Conservation (phyloP, 2,797 vertebrate species). For the Pseudomugil gertrudae region DNA sequence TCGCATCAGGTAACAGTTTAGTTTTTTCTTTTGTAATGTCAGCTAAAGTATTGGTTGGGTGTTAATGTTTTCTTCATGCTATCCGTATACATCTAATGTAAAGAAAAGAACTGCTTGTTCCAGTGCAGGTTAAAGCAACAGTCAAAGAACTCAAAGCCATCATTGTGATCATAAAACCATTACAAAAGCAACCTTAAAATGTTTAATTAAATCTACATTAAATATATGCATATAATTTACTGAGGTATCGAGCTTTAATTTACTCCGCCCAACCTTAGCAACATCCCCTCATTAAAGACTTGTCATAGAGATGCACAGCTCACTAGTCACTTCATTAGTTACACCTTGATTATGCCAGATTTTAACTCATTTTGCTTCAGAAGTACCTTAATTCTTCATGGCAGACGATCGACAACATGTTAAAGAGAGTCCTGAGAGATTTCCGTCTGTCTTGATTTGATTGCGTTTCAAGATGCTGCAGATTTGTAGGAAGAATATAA, state of each 20-base stretch:
- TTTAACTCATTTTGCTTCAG: background rate
- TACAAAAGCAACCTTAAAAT: no score
- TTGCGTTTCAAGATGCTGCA: background rate
- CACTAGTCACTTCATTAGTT: background rate
- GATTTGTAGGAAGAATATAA: constrained; percentile 4
- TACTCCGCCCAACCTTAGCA: background rate
- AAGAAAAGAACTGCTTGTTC: background rate
- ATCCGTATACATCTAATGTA: background rate
- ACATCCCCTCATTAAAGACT: background rate
- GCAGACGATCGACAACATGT: background rate
- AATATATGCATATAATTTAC: background rate
- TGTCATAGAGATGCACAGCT: background rate
- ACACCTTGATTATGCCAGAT: background rate
- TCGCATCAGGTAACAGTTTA: constrained; percentile 15
- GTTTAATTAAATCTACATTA: background rate
- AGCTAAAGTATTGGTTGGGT: background rate
- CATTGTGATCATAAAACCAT: no score
- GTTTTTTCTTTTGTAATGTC: background rate
- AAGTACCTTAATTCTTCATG: background rate
- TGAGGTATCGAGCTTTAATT: background rate
- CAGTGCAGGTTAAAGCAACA: no score
- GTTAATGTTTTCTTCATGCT: background rate
- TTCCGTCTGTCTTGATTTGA: background rate
- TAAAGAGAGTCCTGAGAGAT: background rate
- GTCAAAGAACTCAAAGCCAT: no score